Percentiles rank a stretch among this genome's conserved stretches.
Evolutionary conservation across 2,888 invertebrate genomes (phyloP).

Genomic region (Nomada hirtipes): DNA sequence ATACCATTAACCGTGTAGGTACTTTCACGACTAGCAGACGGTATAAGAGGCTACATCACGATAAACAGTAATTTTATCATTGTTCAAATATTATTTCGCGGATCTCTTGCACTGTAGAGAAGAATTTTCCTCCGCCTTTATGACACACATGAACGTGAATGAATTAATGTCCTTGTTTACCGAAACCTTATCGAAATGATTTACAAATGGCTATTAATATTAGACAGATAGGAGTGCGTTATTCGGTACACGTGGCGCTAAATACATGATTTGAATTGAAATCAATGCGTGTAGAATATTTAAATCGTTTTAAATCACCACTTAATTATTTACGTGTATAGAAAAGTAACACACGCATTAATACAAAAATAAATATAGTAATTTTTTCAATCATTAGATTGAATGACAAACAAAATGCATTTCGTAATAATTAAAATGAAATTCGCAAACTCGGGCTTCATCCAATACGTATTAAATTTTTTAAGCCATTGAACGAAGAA

Average conservation of each 20-base stretch:
- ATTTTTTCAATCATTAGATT: neutral
- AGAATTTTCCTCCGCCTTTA: neutral
- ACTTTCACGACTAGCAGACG: constrained; percentile 16
- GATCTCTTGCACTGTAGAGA: constrained; percentile 9
- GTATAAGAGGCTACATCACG: constrained; percentile 52
- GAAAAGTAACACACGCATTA: neutral
- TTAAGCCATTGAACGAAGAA: neutral
- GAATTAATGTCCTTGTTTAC: constrained; percentile 45
- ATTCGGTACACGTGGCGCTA: constrained; percentile 10
- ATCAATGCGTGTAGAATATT: neutral
- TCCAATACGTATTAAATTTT: no score
- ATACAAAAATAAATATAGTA: constrained; percentile 9
- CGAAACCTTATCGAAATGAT: constrained; percentile 32
- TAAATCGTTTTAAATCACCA: neutral
- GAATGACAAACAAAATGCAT: constrained; percentile 12
- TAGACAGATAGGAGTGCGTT: constrained; percentile 20
- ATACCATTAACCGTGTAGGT: neutral
- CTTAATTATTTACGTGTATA: neutral
- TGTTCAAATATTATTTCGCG: constrained; percentile 53
- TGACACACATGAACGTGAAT: constrained; percentile 16
- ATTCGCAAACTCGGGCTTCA: no score
- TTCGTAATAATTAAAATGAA: neutral
- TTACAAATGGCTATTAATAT: constrained; percentile 50
- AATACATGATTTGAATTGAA: constrained; percentile 13
- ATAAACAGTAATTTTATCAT: constrained; percentile 60